Conservation (phyloP, 1,140 invertebrate genomes). For the Asobara japonica region DNA sequence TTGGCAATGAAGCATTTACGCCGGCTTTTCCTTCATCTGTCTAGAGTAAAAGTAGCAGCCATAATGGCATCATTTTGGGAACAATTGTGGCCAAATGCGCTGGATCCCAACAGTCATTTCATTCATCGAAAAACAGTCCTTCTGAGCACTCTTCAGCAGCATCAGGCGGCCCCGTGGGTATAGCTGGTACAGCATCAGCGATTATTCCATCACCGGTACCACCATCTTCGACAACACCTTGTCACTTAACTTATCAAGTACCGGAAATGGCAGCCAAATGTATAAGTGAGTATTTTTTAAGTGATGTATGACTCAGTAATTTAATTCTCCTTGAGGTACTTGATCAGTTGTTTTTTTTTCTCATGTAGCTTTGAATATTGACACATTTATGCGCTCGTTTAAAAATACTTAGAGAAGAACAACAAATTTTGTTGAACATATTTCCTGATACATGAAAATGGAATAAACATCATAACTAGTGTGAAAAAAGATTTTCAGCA, state of each 20-base stretch:
- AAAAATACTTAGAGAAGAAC: no score
- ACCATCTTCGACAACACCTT: constrained; percentile 37
- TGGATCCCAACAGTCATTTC: constrained; percentile 58
- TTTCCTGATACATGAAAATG: no score
- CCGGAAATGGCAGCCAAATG: constrained; percentile 50
- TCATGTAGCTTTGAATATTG: no score
- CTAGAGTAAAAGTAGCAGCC: constrained; percentile 54
- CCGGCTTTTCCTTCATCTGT: background rate
- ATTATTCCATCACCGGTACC: constrained; percentile 16
- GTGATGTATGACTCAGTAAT: background rate
- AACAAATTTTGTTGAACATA: no score
- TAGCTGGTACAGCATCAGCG: constrained; percentile 38
- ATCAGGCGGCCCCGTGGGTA: background rate
- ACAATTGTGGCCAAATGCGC: constrained; percentile 43
- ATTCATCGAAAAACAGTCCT: constrained; percentile 59
- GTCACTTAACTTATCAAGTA: constrained; percentile 46
- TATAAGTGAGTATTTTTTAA: constrained; percentile 54
- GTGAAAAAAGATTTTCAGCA: no score
- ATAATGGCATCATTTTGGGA: constrained; percentile 50
- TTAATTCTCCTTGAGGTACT: no score
- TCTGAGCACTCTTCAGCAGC: constrained; percentile 45
- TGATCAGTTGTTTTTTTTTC: no score
- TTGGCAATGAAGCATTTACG: no score
- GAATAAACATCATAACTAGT: no score
- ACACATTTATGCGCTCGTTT: no score